Conservation (phyloP, 30 jellyfish, hydroid and myxozoan species). For the Pelagia noctiluca region DNA sequence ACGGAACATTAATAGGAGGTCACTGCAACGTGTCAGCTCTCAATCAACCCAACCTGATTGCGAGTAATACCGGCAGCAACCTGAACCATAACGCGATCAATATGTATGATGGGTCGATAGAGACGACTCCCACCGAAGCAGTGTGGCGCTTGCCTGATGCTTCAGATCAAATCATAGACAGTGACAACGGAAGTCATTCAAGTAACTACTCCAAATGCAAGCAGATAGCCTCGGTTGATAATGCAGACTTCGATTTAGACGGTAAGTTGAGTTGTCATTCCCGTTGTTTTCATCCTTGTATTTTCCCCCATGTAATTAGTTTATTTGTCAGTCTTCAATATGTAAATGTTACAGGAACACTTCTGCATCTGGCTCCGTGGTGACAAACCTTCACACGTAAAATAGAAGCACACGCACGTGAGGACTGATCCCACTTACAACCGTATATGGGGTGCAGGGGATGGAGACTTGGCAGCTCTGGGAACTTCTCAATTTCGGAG, state of each 20-base stretch:
- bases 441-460: too few species aligned
- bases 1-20: constrained; percentile 29
- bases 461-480: too few species aligned
- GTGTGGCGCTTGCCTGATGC: constrained; percentile 44
- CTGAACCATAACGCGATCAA: constrained; percentile 14
- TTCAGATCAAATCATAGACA: neutral
- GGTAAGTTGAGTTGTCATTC: too few species aligned
- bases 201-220: neutral
- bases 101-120: constrained; percentile 4
- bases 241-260: constrained; percentile 8
- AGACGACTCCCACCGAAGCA: constrained; percentile 27
- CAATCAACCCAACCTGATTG: neutral
- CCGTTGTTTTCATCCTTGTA: too few species aligned
- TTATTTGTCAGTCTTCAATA: too few species aligned
- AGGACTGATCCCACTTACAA: too few species aligned
- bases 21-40: constrained; percentile 12
- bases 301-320: too few species aligned
- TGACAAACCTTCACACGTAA: too few species aligned
- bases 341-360: too few species aligned
- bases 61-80: neutral
- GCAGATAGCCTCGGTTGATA: neutral
- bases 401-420: too few species aligned
- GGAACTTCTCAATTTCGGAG: too few species aligned
- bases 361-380: too few species aligned
- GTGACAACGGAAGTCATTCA: neutral